Percentiles rank a stretch among this genome's conserved stretches.
Evolutionary conservation across 2,888 invertebrate genomes (phyloP).

Genomic region (Elmis aenea): DNA sequence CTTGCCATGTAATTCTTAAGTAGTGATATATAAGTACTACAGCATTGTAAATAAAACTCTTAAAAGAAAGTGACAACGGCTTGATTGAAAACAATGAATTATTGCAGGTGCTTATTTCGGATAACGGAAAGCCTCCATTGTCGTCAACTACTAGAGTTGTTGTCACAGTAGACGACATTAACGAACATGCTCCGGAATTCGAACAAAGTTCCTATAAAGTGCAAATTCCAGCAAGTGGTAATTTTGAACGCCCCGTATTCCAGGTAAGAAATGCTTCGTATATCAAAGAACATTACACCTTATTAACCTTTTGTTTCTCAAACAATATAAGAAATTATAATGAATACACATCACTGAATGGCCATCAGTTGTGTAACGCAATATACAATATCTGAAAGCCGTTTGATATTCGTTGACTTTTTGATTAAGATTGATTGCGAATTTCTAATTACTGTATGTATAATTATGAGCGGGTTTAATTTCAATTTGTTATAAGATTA

Average conservation of each 20-base stretch:
- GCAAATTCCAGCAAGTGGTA: slow-evolving; percentile 61
- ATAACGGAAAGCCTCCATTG: slow-evolving; percentile 69
- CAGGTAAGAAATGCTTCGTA: slow-evolving; percentile 56
- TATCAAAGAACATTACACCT: no score
- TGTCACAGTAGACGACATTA: slow-evolving; percentile 75
- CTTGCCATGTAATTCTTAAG: no score
- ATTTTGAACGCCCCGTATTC: slow-evolving; percentile 53
- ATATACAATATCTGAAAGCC: no score
- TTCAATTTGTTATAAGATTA: slow-evolving; percentile 11
- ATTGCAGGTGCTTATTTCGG: slow-evolving; percentile 64
- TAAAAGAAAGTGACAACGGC: no score
- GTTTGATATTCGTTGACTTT: neutral
- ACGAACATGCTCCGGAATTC: slow-evolving; percentile 85
- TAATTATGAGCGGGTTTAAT: slow-evolving; percentile 7
- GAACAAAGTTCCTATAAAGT: slow-evolving; percentile 78
- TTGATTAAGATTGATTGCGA: slow-evolving; percentile 9
- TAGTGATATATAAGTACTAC: no score
- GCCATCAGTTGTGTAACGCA: no score
- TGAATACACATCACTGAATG: no score
- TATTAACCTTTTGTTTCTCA: no score
- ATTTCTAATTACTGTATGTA: slow-evolving; percentile 1
- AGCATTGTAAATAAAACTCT: no score
- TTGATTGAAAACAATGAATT: no score
- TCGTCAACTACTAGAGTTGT: slow-evolving; percentile 76
- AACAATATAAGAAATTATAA: no score